Evolutionary conservation across 1,140 invertebrate genomes (phyloP), one percentile per base, ranked within the genome.

Genomic region (Probaryconus sp.): DNA sequence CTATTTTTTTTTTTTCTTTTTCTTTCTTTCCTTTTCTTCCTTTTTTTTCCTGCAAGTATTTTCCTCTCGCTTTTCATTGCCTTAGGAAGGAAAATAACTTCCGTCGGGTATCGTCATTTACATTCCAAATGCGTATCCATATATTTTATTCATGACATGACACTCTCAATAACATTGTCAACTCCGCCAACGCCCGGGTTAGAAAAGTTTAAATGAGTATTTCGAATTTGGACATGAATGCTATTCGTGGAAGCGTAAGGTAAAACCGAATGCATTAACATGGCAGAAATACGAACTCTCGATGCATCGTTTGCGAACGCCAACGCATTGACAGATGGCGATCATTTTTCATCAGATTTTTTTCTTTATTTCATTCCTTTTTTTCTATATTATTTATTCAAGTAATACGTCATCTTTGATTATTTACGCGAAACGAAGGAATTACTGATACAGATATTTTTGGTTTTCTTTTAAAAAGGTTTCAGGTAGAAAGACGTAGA

Each of bases 121-220:
- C 64, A 75, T 69, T 69, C 64, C 50, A 75, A 75, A 75, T 75
- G 55, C 51, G 72, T 47, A 65, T 47, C 42, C 72, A 65, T 75
- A 75, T 75, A 75, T 75, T 69, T 75, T 75, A 75, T 75, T 75
- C 72, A 75, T 75, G 72, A 65, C 58, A 69, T 64, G 56, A 60
- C 64, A 61, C 58, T 69, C 64, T 69, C 72, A 75, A 75, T 75
- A 75, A 75, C 64, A 69, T 69, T 75, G 64, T 64, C 72, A 69
- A 69, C 63, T 58, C 45, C 51, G 51, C 51, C 51, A 56, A 58
- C 37, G 60, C 69, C 21, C 45, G 50, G 64, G 72, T 64, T 64
- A 75, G 64, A 75, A 75, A 75, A 75, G 64, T 75, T 75, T 69
- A 69, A 74, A 69, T 75, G 63, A 75, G 64, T 74, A 74, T 74